phyloP scores from a whole-genome alignment of 2,797 vertebrate species.

The Micromesistius poutassou region DNA sequence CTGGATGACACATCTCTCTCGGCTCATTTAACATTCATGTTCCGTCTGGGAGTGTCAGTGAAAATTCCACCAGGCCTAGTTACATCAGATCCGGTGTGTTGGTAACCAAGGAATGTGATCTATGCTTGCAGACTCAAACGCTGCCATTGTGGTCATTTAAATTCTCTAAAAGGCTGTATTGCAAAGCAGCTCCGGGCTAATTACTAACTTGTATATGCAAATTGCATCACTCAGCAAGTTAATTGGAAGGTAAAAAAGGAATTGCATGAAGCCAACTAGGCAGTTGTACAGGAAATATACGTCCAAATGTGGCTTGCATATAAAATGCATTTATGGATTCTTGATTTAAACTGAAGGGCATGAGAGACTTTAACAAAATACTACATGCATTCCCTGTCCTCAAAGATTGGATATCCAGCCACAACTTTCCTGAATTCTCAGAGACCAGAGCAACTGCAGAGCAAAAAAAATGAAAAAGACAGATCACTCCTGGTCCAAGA shows the following conservation, averaged over 20 bases:
- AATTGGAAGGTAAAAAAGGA: conserved; percentile 1
- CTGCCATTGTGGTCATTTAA: conserved; percentile 45
- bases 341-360: conserved; percentile 39
- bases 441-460: conserved; percentile 43
- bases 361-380: conserved; percentile 45
- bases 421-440: conserved; percentile 55
- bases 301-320: conserved; percentile 25
- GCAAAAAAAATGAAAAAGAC: conserved; percentile 29
- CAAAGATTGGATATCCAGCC: conserved; percentile 48
- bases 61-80: conserved; percentile 16
- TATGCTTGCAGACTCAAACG: conserved; percentile 21
- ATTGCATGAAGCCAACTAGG: not conserved
- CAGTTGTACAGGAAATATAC: conserved; percentile 15
- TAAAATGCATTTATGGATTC: conserved; percentile 31
- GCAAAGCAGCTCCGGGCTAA: conserved; percentile 14
- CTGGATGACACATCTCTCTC: conserved; percentile 3
- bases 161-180: conserved; percentile 28
- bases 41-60: not conserved
- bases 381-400: conserved; percentile 42
- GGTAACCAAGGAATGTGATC: conserved; percentile 34
- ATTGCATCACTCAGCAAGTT: conserved; percentile 18
- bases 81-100: conserved; percentile 22
- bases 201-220: conserved; percentile 18
- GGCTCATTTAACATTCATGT: not conserved
- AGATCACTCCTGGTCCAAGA: conserved; percentile 62